A percentile compares a stretch with the other conserved stretches of the same genome.
Evolutionary conservation across 2,113 vertebrate species (phyloP).

Genomic region (Lutjanus erythropterus): DNA sequence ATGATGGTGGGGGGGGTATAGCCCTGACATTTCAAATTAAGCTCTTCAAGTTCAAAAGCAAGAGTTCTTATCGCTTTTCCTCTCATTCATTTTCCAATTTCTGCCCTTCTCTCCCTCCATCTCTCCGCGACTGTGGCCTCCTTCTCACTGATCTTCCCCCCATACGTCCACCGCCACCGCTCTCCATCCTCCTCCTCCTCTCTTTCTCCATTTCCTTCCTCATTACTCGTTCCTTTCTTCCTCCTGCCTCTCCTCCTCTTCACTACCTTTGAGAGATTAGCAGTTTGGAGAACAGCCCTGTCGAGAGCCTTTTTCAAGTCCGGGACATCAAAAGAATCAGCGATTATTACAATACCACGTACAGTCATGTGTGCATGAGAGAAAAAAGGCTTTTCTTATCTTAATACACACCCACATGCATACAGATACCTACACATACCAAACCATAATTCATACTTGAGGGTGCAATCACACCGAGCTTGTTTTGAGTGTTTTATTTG

Average conservation of each 20-base stretch:
- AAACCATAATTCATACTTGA: conserved; percentile 49
- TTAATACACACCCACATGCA: conserved; percentile 58
- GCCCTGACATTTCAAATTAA: conserved; percentile 84
- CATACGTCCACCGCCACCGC: conserved; percentile 21
- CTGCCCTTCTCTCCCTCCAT: conserved; percentile 65
- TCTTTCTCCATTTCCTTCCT: conserved; percentile 47
- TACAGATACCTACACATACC: conserved; percentile 54
- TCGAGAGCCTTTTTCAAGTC: conserved; percentile 72
- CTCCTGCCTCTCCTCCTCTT: conserved; percentile 56
- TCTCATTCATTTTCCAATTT: conserved; percentile 76
- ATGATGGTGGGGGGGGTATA: conserved; percentile 16
- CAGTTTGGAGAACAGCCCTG: conserved; percentile 77
- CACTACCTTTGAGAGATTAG: conserved; percentile 80
- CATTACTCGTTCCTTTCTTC: conserved; percentile 49
- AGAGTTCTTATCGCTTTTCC: conserved; percentile 79
- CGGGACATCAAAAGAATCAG: conserved; percentile 76
- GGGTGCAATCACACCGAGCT: conserved; percentile 8
- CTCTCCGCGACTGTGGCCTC: conserved; percentile 51
- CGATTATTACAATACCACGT: conserved; percentile 75
- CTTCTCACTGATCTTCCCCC: conserved; percentile 70
- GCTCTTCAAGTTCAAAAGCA: conserved; percentile 83
- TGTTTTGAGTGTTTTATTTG: conserved; percentile 35
- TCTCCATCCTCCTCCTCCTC: conserved; percentile 32
- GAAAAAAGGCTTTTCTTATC: conserved; percentile 56
- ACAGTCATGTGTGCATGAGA: conserved; percentile 56